phyloP scores from a whole-genome alignment of 1,140 invertebrate species.

The Zeugodacus cucurbitae region DNA sequence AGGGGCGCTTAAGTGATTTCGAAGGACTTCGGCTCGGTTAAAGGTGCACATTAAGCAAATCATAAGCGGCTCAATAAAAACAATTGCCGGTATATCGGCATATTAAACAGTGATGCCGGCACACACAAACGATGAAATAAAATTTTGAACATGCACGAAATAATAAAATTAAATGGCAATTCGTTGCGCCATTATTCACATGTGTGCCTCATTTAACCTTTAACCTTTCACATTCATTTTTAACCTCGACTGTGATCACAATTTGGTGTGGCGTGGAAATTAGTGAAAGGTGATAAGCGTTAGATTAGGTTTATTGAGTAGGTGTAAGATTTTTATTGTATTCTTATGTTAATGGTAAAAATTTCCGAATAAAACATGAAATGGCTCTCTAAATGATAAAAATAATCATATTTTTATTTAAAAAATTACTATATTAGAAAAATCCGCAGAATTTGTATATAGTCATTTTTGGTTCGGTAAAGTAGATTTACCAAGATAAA shows the following conservation, averaged over 20 bases:
- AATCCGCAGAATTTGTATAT: no score
- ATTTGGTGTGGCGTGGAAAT: background rate
- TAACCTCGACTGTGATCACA: background rate
- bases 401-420: no score
- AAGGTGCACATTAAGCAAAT: slow-evolving; percentile 5
- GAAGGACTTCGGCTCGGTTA: background rate
- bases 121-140: background rate
- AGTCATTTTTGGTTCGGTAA: no score
- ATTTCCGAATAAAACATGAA: no score
- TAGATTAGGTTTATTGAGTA: background rate
- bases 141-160: background rate
- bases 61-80: slow-evolving; percentile 30
- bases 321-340: background rate
- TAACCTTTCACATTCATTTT: background rate
- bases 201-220: background rate
- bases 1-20: background rate
- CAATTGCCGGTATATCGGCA: background rate
- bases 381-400: no score
- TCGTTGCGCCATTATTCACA: background rate
- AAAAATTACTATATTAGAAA: no score
- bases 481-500: no score
- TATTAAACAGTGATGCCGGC: background rate
- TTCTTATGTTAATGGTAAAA: background rate
- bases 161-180: slow-evolving; percentile 18
- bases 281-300: background rate